phyloP scores from a whole-genome alignment of 2,888 invertebrate species.

The Tachina lurida region DNA sequence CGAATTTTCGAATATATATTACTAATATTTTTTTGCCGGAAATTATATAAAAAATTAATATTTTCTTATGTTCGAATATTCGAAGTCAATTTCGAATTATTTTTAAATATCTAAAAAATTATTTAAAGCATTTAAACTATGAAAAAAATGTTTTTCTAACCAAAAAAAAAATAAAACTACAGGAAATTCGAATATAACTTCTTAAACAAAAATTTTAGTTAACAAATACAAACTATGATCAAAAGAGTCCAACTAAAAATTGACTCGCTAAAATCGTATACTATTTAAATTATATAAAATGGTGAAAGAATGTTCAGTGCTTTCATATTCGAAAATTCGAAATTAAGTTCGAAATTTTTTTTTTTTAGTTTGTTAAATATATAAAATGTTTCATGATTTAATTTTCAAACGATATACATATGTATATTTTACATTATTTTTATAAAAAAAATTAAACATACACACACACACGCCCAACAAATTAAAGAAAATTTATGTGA shows the following conservation, averaged over 20 bases:
- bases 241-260: too few species aligned
- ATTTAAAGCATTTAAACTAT: too few species aligned
- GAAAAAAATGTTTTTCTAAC: too few species aligned
- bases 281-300: background rate
- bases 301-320: background rate
- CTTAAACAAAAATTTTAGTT: too few species aligned
- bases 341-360: background rate
- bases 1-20: too few species aligned
- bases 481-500: background rate
- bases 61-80: background rate
- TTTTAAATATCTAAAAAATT: background rate
- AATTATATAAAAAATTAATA: too few species aligned
- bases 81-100: background rate
- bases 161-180: too few species aligned
- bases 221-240: too few species aligned
- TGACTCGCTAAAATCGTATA: too few species aligned
- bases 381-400: background rate
- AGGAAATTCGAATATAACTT: too few species aligned
- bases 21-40: too few species aligned
- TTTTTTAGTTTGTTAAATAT: too few species aligned
- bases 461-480: background rate
- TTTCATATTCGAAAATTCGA: background rate
- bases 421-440: constrained; percentile 5
- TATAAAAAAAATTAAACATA: background rate
- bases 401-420: background rate